Evolutionary conservation across 2,888 invertebrate genomes (phyloP).

Genomic region (Drosophila falleni): DNA sequence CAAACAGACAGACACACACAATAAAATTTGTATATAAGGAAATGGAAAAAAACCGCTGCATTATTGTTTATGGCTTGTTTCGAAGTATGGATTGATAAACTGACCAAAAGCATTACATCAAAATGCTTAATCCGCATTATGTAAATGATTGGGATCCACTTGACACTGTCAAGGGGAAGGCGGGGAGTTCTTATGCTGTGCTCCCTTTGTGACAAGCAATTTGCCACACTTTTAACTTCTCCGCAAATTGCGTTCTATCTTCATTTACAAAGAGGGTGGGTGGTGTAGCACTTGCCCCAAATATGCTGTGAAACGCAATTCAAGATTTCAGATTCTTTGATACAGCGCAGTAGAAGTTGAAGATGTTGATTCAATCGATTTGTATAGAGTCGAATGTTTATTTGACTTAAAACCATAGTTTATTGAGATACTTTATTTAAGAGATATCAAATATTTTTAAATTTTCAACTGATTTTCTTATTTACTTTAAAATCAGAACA

Average conservation of each 20-base stretch:
- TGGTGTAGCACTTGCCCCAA: background rate
- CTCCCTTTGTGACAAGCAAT: background rate
- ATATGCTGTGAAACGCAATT: constrained; percentile 25
- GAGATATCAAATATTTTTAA: background rate
- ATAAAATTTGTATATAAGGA: constrained; percentile 10
- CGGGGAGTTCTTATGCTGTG: background rate
- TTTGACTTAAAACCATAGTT: background rate
- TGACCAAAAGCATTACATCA: constrained; percentile 22
- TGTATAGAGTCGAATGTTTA: background rate
- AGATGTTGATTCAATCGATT: background rate
- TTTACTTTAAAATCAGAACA: no score
- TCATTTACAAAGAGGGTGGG: background rate
- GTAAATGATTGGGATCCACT: constrained; percentile 6
- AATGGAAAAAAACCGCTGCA: constrained; percentile 30
- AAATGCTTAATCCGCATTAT: constrained; percentile 40
- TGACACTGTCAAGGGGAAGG: background rate
- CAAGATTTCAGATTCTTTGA: background rate
- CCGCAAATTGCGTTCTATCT: constrained; percentile 13
- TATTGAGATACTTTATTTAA: background rate
- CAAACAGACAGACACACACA: constrained; percentile 12
- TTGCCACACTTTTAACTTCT: constrained; percentile 14
- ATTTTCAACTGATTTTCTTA: background rate
- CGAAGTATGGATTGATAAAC: constrained; percentile 11
- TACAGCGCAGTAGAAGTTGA: background rate
- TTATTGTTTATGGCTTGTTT: constrained; percentile 24